Evolutionary conservation across 1,140 invertebrate species (phyloP).

Genomic region (Drosophila jambulina): DNA sequence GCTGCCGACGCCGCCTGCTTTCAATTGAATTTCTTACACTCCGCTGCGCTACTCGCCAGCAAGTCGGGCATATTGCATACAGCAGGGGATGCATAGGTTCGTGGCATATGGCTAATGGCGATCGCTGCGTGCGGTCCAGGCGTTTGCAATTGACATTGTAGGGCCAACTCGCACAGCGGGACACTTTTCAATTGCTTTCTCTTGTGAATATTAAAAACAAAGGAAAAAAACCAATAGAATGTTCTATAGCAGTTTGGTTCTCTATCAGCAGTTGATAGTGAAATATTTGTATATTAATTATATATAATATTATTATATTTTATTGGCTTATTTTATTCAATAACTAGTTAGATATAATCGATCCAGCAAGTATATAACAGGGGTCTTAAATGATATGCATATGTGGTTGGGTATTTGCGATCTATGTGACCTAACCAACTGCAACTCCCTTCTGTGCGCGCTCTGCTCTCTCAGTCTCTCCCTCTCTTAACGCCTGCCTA

Average conservation of each 20-base stretch:
- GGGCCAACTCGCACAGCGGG: conserved; percentile 21
- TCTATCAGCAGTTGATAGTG: neutral
- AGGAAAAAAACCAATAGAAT: conserved; percentile 1
- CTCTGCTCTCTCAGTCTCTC: neutral
- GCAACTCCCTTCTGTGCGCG: neutral
- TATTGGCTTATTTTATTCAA: neutral
- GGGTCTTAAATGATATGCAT: neutral
- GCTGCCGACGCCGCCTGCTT: conserved; percentile 12
- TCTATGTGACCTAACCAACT: neutral
- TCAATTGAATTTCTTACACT: conserved; percentile 41
- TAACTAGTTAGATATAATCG: neutral
- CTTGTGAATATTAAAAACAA: conserved; percentile 4
- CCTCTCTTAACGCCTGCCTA: neutral
- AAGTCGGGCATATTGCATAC: conserved; percentile 39
- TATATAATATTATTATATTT: too few relatives aligned
- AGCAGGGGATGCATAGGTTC: conserved; percentile 6
- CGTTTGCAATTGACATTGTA: conserved; percentile 29
- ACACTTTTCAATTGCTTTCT: conserved; percentile 23
- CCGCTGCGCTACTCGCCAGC: conserved; percentile 21
- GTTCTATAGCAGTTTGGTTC: neutral
- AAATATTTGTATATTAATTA: too few relatives aligned
- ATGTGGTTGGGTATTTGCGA: neutral
- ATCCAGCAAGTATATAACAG: too few relatives aligned
- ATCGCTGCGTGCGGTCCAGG: conserved; percentile 25
- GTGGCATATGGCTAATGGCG: conserved; percentile 22